Conservation (phyloP, 2,888 invertebrate species). For the Gerris lacustris region DNA sequence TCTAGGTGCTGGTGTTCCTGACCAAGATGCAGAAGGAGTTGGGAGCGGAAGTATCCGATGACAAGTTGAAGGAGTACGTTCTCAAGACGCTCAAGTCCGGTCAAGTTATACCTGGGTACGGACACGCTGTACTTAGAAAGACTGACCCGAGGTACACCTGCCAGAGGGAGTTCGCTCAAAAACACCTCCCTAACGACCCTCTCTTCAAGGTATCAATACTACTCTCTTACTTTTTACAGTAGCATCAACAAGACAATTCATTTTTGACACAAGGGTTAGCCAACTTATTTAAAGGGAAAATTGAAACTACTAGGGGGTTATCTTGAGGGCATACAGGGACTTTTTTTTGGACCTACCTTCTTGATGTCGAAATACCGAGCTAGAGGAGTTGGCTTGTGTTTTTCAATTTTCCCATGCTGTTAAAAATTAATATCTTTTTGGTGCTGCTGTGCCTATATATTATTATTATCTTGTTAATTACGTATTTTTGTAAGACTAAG, state of each 20-base stretch:
- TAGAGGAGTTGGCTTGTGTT: too few relatives aligned
- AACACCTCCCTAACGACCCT: slow-evolving; percentile 83
- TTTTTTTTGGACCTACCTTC: too few relatives aligned
- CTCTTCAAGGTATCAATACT: slow-evolving; percentile 58
- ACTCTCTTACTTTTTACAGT: slow-evolving; percentile 7
- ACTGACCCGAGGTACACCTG: slow-evolving; percentile 87
- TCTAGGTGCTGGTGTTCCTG: slow-evolving; percentile 81
- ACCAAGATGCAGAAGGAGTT: slow-evolving; percentile 77
- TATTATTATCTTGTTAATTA: too few relatives aligned
- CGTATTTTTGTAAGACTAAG: too few relatives aligned
- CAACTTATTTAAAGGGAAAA: too few relatives aligned
- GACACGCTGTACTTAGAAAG: slow-evolving; percentile 89
- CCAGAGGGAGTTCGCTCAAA: slow-evolving; percentile 86
- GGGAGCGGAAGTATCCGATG: slow-evolving; percentile 74
- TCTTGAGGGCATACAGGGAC: too few relatives aligned
- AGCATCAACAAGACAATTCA: background rate
- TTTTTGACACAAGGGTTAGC: too few relatives aligned
- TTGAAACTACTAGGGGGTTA: too few relatives aligned
- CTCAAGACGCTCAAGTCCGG: slow-evolving; percentile 93
- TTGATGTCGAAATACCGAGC: too few relatives aligned
- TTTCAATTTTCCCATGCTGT: too few relatives aligned
- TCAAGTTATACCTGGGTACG: slow-evolving; percentile 94
- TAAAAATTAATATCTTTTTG: too few relatives aligned
- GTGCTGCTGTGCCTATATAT: too few relatives aligned
- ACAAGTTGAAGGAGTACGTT: slow-evolving; percentile 88